Conservation (phyloP, 2,888 invertebrate species). For the Tigriopus californicus region DNA sequence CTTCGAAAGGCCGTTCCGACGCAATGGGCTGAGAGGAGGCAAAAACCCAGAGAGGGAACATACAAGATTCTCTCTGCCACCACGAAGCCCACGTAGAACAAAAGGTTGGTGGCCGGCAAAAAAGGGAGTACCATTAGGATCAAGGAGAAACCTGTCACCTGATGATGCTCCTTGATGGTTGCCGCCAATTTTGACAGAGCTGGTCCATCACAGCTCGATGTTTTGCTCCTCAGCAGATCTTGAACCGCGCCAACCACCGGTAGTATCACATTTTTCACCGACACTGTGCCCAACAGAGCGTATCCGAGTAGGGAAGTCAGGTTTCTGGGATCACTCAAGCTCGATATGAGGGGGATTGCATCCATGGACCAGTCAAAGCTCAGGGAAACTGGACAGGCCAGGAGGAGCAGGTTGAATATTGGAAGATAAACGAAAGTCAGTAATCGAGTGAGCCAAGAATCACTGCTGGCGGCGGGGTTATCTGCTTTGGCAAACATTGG, state of each 20-base stretch:
- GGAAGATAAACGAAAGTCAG: conserved; percentile 84
- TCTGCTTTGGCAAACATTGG: conserved; percentile 81
- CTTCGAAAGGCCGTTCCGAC: conserved; percentile 23
- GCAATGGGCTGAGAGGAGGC: conserved; percentile 63
- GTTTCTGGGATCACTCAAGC: conserved; percentile 54
- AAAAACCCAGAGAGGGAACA: conserved; percentile 86
- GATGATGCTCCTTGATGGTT: neutral
- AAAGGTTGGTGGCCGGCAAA: conserved; percentile 82
- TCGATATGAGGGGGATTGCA: conserved; percentile 65
- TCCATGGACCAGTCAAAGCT: conserved; percentile 99
- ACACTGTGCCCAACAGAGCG: conserved; percentile 20
- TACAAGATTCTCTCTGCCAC: conserved; percentile 90
- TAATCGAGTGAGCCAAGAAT: conserved; percentile 54
- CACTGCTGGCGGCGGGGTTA: conserved; percentile 82
- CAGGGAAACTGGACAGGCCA: conserved; percentile 64
- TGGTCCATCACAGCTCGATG: neutral
- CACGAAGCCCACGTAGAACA: conserved; percentile 96
- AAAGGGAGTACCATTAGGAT: conserved; percentile 71
- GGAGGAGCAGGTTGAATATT: conserved; percentile 66
- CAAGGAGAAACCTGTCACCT: conserved; percentile 38
- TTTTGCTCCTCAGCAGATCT: neutral
- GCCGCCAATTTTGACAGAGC: neutral
- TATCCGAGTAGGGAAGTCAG: conserved; percentile 56
- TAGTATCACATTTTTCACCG: neutral
- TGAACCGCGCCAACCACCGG: conserved; percentile 23